phyloP scores from a whole-genome alignment of 2,797 vertebrate genomes.

The Myotis findleyi region DNA sequence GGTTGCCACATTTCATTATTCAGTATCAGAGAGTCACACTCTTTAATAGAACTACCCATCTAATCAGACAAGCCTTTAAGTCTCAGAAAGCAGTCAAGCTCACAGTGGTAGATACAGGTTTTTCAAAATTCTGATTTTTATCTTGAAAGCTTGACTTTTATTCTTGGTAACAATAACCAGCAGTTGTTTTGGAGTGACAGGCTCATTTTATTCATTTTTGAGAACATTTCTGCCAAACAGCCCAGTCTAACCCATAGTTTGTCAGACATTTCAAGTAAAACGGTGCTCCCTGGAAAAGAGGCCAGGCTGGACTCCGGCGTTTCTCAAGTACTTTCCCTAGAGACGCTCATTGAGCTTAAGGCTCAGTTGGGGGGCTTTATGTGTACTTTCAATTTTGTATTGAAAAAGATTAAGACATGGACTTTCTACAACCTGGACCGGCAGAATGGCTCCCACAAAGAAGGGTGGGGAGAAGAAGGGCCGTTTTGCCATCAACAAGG shows the following conservation, averaged over 20 bases:
- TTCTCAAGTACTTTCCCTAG: not conserved
- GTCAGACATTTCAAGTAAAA: slow-evolving; percentile 6
- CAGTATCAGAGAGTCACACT: not conserved
- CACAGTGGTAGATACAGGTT: not conserved
- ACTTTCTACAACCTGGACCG: not conserved
- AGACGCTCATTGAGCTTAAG: not conserved
- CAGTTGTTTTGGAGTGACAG: not conserved
- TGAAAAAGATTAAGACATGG: not conserved
- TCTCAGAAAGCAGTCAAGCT: not conserved
- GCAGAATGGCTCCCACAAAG: not conserved
- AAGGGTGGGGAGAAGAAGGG: not conserved
- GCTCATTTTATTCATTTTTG: not conserved
- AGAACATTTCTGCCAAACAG: not conserved
- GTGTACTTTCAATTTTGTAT: not conserved
- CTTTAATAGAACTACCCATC: not conserved
- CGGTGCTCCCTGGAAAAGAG: not conserved
- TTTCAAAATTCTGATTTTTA: not conserved
- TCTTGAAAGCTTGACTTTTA: not conserved
- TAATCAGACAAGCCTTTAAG: not conserved
- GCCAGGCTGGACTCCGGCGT: not conserved
- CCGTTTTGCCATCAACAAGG: not conserved
- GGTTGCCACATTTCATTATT: not conserved
- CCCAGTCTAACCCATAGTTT: not conserved
- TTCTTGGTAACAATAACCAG: not conserved
- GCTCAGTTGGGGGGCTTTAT: not conserved